A percentile compares a stretch with the other conserved stretches of the same genome.
Conservation (phyloP, 2,113 vertebrate genomes). For the Colossoma macropomum region DNA sequence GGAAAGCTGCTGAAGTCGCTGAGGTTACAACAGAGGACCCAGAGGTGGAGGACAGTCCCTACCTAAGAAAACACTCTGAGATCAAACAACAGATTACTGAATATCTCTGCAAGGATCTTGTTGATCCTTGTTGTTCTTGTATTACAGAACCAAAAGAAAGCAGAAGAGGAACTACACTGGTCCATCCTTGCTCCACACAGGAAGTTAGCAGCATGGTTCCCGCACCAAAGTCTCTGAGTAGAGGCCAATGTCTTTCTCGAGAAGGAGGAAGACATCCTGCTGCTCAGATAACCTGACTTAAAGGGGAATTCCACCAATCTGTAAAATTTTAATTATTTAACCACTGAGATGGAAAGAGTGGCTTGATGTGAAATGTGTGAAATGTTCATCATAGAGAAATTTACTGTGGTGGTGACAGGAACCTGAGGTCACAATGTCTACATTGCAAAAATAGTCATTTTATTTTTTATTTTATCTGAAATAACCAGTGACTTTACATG, state of each 20-base stretch:
- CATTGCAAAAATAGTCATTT: too few relatives aligned
- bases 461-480: too few relatives aligned
- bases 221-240: neutral
- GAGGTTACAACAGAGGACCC: neutral
- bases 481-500: too few relatives aligned
- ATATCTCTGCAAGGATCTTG: neutral
- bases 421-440: too few relatives aligned
- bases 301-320: neutral
- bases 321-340: too few relatives aligned
- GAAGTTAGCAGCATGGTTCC: neutral
- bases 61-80: neutral
- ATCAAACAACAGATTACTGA: slow-evolving; percentile 1
- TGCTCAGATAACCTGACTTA: slow-evolving; percentile 17
- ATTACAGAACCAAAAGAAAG: neutral
- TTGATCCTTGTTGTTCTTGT: neutral
- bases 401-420: too few relatives aligned
- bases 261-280: slow-evolving; percentile 52
- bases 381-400: too few relatives aligned
- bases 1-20: neutral
- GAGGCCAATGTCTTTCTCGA: slow-evolving; percentile 40
- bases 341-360: too few relatives aligned
- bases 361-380: too few relatives aligned
- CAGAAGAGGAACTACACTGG: slow-evolving; percentile 28
- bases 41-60: neutral
- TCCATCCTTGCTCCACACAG: slow-evolving; percentile 27